Evolutionary conservation across 2,113 vertebrate species (phyloP).

Genomic region (Strix uralensis): DNA sequence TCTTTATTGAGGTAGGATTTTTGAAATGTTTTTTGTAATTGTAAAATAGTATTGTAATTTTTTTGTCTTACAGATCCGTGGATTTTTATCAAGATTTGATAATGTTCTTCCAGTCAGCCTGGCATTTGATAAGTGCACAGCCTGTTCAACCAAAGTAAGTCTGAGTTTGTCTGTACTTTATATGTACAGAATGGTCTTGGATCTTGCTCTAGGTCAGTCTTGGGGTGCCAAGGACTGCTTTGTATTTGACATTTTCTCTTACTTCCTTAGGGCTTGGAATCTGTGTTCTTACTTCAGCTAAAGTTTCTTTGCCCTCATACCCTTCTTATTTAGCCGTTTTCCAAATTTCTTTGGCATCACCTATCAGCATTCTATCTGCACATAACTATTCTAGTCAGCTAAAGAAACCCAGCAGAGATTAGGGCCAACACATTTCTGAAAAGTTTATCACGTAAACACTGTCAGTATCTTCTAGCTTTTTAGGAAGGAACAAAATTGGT

Average conservation of each 20-base stretch:
- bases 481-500: background rate
- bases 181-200: background rate
- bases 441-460: background rate
- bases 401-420: background rate
- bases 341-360: background rate
- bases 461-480: background rate
- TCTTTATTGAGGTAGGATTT: background rate
- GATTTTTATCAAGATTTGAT: conserved; percentile 96
- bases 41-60: background rate
- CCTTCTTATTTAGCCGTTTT: background rate
- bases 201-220: background rate
- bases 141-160: conserved; percentile 92
- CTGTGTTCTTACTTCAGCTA: background rate
- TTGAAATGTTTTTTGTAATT: background rate
- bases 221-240: background rate
- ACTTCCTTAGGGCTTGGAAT: background rate
- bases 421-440: background rate
- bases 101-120: conserved; percentile 97
- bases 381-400: background rate
- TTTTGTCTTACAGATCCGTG: conserved; percentile 84
- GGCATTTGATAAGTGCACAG: conserved; percentile 98
- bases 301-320: background rate
- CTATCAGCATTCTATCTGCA: background rate
- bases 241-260: background rate
- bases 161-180: background rate